Evolutionary conservation across 2,113 vertebrate species (phyloP), one percentile per base, ranked within the genome.

Genomic region (Ploceus nigricollis): DNA sequence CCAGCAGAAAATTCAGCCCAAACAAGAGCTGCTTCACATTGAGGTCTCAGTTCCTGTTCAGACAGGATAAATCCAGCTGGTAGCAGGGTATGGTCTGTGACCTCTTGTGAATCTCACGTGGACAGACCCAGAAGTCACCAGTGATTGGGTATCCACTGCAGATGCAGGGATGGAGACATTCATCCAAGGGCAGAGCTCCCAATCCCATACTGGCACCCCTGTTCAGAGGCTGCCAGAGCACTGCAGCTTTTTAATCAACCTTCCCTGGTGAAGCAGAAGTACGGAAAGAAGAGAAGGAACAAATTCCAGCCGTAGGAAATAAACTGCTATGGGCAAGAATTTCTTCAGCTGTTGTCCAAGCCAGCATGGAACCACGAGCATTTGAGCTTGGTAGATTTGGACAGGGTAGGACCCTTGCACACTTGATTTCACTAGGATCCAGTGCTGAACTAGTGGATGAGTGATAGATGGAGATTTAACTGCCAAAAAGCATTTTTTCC

Each of bases 331-430:
- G 14, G 35, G 24, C 28, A 87, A 40, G 63, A 87, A 40, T 58
- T 76, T 75, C 40, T 57, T 63, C 33, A 77, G 57, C 40, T 93
- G 47, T 15, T 82, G 45, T 37, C 33, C 58, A 88, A 61, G n/a
- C 44, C 65, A 56, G 30, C 56, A 65, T 51, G 57, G 90, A 90
- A 85, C 51, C 17, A 58, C 0, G 0, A 56, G 53, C 0, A 0
- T 84, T 60, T 87, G 53, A 65, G 31, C 44, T 61, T 19, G 57
- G 70, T 58, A 80, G 31, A 80, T 54, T 57, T 3, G 3, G 65
- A 81, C 31, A 75, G n/a, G 24, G 33, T 18, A 78, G 37, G 19
- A 68, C 9, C 15, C 13, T 44, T 23, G 42, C 39, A 72, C 48
- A 54, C 28, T 60, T 45, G 27, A 69, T 58, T 86, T 77, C 64